Conservation (phyloP, 2,888 invertebrate species). For the Scrobipalpa atriplicella region DNA sequence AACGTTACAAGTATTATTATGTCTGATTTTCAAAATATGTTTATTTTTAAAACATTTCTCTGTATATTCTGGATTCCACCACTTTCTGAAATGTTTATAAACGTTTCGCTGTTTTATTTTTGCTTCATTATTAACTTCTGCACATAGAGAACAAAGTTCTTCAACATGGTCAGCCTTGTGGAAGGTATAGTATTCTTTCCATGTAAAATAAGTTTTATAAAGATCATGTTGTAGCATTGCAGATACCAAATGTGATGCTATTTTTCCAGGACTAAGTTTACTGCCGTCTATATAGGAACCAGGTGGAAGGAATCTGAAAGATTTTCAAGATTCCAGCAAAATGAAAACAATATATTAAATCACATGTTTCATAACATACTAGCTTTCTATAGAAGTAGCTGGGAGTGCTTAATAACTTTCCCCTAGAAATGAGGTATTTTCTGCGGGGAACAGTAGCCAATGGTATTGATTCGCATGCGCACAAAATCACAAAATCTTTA, state of each 20-base stretch:
- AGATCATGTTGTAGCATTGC: constrained; percentile 37
- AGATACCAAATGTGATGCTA: constrained; percentile 54
- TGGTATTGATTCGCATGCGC: no score
- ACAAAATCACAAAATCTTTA: no score
- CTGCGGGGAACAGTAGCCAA: no score
- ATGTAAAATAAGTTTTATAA: constrained; percentile 58
- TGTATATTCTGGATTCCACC: constrained; percentile 53
- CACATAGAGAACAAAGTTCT: constrained; percentile 62
- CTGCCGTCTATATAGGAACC: constrained; percentile 63
- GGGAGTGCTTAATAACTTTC: no score
- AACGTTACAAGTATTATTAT: no score
- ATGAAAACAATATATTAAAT: no score
- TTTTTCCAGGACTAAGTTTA: constrained; percentile 38
- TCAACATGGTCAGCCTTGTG: constrained; percentile 44
- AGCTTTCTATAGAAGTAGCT: no score
- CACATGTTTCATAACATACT: no score
- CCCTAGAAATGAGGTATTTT: no score
- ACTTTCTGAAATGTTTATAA: constrained; percentile 57
- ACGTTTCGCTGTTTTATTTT: constrained; percentile 40
- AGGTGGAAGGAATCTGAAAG: constrained; percentile 69
- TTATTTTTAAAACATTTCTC: neutral
- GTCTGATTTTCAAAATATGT: no score
- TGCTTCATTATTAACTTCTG: constrained; percentile 52
- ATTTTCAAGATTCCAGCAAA: neutral
- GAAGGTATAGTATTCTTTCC: constrained; percentile 57